Evolutionary conservation across 2,888 invertebrate species (phyloP).

Genomic region (Lordiphosa andalusiaca): DNA sequence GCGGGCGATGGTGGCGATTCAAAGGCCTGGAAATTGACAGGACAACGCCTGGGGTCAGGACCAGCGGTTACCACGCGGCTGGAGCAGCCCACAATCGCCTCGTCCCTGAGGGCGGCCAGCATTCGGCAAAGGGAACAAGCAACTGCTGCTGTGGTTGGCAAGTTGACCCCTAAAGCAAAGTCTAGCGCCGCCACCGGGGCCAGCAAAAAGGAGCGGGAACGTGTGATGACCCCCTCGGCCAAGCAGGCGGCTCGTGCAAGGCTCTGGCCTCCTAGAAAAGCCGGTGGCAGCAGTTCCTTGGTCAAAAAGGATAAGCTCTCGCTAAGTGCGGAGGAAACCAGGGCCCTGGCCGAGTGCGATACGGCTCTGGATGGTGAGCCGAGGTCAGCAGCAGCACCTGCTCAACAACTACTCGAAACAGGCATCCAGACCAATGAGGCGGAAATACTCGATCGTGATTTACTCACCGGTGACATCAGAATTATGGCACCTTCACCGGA

Average conservation of each 20-base stretch:
- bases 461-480: constrained; percentile 64
- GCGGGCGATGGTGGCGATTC: constrained; percentile 59
- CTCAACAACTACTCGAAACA: constrained; percentile 32
- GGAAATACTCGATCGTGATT: constrained; percentile 68
- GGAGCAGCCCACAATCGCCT: constrained; percentile 55
- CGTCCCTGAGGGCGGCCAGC: constrained; percentile 47
- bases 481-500: constrained; percentile 58
- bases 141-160: constrained; percentile 4
- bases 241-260: constrained; percentile 31
- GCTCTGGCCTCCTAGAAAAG: constrained; percentile 20
- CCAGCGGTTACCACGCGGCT: constrained; percentile 16
- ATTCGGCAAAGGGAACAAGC: constrained; percentile 32
- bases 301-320: constrained; percentile 9
- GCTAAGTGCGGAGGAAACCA: not conserved
- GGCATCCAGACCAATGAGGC: constrained; percentile 66
- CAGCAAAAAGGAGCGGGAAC: constrained; percentile 4
- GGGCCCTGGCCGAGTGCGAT: not conserved
- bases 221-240: constrained; percentile 1
- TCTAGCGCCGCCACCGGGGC: not conserved
- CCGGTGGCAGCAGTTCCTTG: constrained; percentile 3
- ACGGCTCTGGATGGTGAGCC: not conserved
- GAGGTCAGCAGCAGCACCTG: not conserved
- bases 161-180: not conserved
- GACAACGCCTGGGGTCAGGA: constrained; percentile 9
- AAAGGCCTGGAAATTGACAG: constrained; percentile 28